phyloP scores from a whole-genome alignment of 2,797 vertebrate genomes.

The Gymnothorax reevesii region DNA sequence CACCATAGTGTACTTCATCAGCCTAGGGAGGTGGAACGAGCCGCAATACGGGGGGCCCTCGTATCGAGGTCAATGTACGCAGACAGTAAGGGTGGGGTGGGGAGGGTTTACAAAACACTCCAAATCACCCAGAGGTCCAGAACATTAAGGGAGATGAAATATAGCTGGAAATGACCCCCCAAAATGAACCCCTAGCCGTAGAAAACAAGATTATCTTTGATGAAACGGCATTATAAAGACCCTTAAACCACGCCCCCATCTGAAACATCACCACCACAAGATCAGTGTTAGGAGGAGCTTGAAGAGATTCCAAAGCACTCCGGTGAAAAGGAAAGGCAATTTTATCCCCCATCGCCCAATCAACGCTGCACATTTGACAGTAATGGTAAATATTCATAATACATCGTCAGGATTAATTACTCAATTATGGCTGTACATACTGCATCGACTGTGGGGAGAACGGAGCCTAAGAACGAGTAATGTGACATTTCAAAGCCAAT shows the following conservation, averaged over 20 bases:
- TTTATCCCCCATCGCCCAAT: neutral
- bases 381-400: neutral
- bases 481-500: neutral
- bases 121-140: slow-evolving; percentile 43
- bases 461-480: neutral
- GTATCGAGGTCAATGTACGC: neutral
- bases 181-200: neutral
- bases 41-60: neutral
- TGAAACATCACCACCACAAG: slow-evolving; percentile 25
- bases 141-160: slow-evolving; percentile 54
- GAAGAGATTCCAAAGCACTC: neutral
- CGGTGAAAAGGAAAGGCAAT: neutral
- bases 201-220: slow-evolving; percentile 32
- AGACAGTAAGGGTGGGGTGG: neutral
- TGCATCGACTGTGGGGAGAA: neutral
- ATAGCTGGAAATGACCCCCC: slow-evolving; percentile 18
- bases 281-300: slow-evolving; percentile 1
- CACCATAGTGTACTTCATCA: slow-evolving; percentile 46
- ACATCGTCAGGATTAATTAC: neutral
- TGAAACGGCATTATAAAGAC: slow-evolving; percentile 39
- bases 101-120: slow-evolving; percentile 33
- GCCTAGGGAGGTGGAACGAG: slow-evolving; percentile 16
- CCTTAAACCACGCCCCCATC: slow-evolving; percentile 3
- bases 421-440: neutral
- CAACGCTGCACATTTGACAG: slow-evolving; percentile 18